Conservation (phyloP, 2,113 vertebrate species). For the Carassius gibelio region DNA sequence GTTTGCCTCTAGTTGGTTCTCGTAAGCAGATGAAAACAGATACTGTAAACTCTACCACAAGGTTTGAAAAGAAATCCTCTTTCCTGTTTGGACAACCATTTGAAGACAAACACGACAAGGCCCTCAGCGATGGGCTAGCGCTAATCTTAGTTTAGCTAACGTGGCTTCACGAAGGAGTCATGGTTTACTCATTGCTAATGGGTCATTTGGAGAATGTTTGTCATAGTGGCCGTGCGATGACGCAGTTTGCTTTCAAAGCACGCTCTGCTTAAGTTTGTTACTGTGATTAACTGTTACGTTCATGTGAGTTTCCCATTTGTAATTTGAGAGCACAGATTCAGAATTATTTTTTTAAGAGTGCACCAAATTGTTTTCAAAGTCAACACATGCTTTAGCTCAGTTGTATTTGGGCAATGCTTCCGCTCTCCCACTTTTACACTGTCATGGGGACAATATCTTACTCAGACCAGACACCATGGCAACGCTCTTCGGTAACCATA, state of each 20-base stretch:
- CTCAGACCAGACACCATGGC: too few relatives aligned
- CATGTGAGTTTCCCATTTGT: background rate
- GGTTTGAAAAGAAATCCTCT: background rate
- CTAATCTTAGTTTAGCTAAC: conserved; percentile 10
- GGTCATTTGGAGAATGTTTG: conserved; percentile 1
- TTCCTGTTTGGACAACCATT: conserved; percentile 4
- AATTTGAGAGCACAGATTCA: background rate
- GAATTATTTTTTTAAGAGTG: background rate
- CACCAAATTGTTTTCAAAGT: background rate
- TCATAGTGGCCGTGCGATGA: background rate
- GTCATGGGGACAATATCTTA: background rate
- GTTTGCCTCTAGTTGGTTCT: background rate
- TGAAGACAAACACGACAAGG: background rate
- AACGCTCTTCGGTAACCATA: too few relatives aligned
- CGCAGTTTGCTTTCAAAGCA: background rate
- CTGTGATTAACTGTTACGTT: background rate
- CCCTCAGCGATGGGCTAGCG: background rate
- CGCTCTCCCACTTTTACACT: background rate
- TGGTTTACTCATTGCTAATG: conserved; percentile 15
- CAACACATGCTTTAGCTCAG: background rate
- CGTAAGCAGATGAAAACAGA: background rate
- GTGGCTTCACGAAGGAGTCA: background rate
- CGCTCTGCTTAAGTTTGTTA: background rate
- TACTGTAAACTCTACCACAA: background rate
- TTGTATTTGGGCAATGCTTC: background rate